These are phyloP conservation scores for Mizuhopecten yessoensis DNA, from an alignment of 1,140 invertebrate genomes.

Conservation along the genomic window DNA sequence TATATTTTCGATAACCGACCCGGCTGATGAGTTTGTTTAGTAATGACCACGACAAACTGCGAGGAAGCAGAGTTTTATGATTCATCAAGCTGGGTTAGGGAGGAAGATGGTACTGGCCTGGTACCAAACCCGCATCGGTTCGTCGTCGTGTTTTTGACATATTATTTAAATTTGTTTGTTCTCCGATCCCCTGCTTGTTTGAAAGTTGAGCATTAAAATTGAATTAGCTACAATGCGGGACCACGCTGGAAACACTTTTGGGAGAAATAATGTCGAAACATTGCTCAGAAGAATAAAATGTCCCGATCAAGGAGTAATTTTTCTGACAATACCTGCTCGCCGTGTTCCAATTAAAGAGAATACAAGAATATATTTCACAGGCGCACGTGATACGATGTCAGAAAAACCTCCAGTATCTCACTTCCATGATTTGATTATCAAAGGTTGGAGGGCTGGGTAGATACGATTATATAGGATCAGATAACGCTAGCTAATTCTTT, in stretches of 20 bases:
- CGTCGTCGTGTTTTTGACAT: background rate
- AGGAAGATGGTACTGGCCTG: background rate
- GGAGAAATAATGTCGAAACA: conserved; percentile 18
- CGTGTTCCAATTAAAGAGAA: background rate
- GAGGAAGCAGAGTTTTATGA: background rate
- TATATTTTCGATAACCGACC: background rate
- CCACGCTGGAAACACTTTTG: background rate
- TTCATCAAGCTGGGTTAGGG: background rate
- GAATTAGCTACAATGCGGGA: conserved; percentile 27
- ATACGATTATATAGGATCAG: background rate
- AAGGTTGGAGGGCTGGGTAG: background rate
- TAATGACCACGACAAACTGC: conserved; percentile 8
- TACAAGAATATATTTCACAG: background rate
- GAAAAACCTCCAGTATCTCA: background rate
- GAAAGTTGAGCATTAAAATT: conserved; percentile 19
- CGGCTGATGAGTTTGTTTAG: background rate
- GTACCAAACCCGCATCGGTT: background rate
- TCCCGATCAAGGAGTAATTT: background rate
- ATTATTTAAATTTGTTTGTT: conserved; percentile 40
- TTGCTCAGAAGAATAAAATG: conserved; percentile 1
- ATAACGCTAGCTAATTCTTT: background rate
- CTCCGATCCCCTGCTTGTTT: conserved; percentile 15
- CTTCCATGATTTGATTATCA: background rate
- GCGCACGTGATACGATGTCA: background rate
- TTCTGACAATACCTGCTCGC: conserved; percentile 11